Base-by-base conservation (phyloP, 2,888 invertebrate species). In the Drosophila melanosoma region DNA sequence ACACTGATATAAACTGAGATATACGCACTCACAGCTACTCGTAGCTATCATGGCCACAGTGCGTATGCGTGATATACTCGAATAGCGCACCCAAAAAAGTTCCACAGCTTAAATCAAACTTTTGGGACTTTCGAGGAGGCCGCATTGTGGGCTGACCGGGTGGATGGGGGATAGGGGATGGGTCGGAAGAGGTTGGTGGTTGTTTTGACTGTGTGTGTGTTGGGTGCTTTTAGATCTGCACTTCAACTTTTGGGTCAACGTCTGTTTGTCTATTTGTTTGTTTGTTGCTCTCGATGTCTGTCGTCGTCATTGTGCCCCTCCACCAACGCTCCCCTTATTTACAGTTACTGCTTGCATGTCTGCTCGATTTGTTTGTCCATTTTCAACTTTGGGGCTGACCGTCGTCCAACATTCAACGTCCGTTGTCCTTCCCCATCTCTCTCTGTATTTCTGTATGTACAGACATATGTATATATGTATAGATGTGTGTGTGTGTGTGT, bases 161-260 rank as follows among this genome's bases (percentile, higher is more conserved):
- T 20, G 12, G 15, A 0, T 11, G 11, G 20, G 20, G 12, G 40
- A 17, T 1, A 11, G 33, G 35, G 35, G 6, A 1, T 15, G 10
- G 38, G n/a, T 33, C 6, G n/a, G 51, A 3, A 42, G 35, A 20
- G 20, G 49, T 52, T 52, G 60, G 56, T 63, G 61, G 32, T 52
- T 57, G 56, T 67, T 60, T 42, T 77, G 74, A 75, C 61, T 65
- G 63, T 76, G 26, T 48, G 26, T 49, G 49, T 49, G 0, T 45
- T 72, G 63, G 63, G 49, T 72, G 80, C 90, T 87, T 81, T 90
- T 68, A 79, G 86, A 88, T 86, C 85, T 86, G 83, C 89, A 90
- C 85, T 90, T 90, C 89, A 86, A 86, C 89, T 86, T 86, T 86
- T 86, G 85, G 89, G 86, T 86, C 86, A 89, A 88, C 90, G 90